These are phyloP conservation scores for Pseudochromis fuscus DNA, from an alignment of 2,797 vertebrate species.

Conservation along the genomic window DNA sequence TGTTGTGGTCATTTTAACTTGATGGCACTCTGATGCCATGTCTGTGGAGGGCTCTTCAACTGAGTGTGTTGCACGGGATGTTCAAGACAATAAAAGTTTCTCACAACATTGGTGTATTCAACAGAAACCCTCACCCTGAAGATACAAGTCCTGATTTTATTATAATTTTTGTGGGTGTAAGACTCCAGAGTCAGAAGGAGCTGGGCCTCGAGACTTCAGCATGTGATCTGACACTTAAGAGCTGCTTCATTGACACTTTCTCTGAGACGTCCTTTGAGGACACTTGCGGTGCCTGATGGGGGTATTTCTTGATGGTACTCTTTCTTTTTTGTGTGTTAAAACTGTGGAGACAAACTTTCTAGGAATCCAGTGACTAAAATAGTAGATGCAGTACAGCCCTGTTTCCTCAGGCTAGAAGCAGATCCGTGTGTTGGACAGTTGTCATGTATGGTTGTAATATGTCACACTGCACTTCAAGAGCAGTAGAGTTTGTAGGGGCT, in stretches of 20 bases:
- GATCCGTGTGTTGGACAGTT: background rate
- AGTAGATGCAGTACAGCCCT: background rate
- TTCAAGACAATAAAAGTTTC: background rate
- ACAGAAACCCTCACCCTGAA: background rate
- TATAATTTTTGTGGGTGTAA: background rate
- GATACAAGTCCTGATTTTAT: background rate
- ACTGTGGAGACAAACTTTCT: background rate
- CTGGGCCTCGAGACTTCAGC: background rate
- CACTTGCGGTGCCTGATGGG: background rate
- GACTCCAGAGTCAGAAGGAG: background rate
- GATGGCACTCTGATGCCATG: too few relatives aligned
- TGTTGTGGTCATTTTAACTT: too few relatives aligned
- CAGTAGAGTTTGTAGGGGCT: background rate
- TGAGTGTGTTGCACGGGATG: background rate
- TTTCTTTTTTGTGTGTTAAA: conserved; percentile 2
- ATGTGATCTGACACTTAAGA: background rate
- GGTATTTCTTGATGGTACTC: background rate
- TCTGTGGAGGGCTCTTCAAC: too few relatives aligned
- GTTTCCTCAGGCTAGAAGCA: background rate
- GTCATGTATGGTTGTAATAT: background rate
- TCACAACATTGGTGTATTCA: too few relatives aligned
- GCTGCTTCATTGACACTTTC: background rate
- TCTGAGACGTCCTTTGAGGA: background rate
- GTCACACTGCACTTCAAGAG: background rate
- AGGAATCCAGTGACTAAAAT: background rate